phyloP scores from a whole-genome alignment of 37 sponge, comb jelly and placozoan genomes.

The Oscarella lobularis region DNA sequence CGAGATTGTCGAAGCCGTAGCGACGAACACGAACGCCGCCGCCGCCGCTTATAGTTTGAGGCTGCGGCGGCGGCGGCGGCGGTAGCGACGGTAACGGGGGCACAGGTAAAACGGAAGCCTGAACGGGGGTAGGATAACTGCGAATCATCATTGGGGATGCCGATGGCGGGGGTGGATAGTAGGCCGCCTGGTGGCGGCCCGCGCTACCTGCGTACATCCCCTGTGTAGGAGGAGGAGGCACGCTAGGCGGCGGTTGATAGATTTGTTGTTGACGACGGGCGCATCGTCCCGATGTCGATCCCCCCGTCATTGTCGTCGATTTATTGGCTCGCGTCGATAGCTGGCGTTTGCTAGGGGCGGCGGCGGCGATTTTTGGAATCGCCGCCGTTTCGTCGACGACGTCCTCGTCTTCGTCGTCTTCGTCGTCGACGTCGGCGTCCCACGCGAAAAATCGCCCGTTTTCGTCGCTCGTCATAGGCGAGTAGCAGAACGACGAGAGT shows the following conservation, averaged over 20 bases:
- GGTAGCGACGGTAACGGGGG: background rate
- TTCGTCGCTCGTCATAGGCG: background rate
- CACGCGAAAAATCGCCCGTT: background rate
- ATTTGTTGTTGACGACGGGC: too few relatives aligned
- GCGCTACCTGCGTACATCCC: too few relatives aligned
- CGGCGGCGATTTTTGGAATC: too few relatives aligned
- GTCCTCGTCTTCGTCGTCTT: background rate
- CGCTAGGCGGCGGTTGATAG: too few relatives aligned
- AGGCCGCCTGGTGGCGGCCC: too few relatives aligned
- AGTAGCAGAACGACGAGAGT: background rate
- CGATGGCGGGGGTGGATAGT: too few relatives aligned
- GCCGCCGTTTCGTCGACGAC: background rate
- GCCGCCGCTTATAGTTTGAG: background rate
- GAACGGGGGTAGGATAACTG: background rate
- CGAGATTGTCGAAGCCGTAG: too few relatives aligned
- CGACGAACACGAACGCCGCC: too few relatives aligned
- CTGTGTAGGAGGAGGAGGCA: too few relatives aligned
- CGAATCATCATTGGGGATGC: too few relatives aligned
- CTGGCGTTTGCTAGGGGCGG: background rate
- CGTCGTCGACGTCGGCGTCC: background rate
- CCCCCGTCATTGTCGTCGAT: background rate
- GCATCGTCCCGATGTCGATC: too few relatives aligned
- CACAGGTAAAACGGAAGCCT: background rate
- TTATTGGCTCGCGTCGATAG: background rate
- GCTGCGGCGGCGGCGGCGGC: background rate